phyloP scores from a whole-genome alignment of 1,140 invertebrate genomes.

The Eurosta solidaginis region DNA sequence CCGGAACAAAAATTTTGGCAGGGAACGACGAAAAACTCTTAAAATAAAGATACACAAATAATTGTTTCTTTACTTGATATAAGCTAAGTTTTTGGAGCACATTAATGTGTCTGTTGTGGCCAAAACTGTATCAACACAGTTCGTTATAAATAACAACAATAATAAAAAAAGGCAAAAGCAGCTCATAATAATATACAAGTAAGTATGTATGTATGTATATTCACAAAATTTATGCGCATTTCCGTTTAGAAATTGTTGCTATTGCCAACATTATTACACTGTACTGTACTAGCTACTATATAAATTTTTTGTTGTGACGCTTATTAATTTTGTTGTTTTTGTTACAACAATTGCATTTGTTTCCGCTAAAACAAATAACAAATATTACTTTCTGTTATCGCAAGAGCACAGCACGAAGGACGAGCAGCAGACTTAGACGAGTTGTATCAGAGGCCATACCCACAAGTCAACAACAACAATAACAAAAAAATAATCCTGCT shows the following conservation, averaged over 20 bases:
- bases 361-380: constrained; percentile 59
- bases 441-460: neutral
- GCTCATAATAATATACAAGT: neutral
- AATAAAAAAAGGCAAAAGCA: neutral
- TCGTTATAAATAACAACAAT: constrained; percentile 7
- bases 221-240: constrained; percentile 58
- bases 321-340: neutral
- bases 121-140: too few species aligned
- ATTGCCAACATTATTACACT: neutral
- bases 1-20: too few species aligned
- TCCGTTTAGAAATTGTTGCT: constrained; percentile 44
- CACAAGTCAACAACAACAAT: neutral
- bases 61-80: too few species aligned
- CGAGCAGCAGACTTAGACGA: constrained; percentile 6
- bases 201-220: neutral
- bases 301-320: too few species aligned
- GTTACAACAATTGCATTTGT: constrained; percentile 43
- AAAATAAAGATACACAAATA: too few species aligned
- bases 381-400: constrained; percentile 56
- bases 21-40: too few species aligned
- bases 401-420: constrained; percentile 42
- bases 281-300: constrained; percentile 1
- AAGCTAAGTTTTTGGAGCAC: too few species aligned
- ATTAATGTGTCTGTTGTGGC: too few species aligned
- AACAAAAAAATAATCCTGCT: constrained; percentile 14